Percentiles rank a stretch among this genome's conserved stretches.
These are phyloP conservation scores for Macrosoma leucophasiata DNA, from an alignment of 2,888 invertebrate species.

Conservation along the genomic window DNA sequence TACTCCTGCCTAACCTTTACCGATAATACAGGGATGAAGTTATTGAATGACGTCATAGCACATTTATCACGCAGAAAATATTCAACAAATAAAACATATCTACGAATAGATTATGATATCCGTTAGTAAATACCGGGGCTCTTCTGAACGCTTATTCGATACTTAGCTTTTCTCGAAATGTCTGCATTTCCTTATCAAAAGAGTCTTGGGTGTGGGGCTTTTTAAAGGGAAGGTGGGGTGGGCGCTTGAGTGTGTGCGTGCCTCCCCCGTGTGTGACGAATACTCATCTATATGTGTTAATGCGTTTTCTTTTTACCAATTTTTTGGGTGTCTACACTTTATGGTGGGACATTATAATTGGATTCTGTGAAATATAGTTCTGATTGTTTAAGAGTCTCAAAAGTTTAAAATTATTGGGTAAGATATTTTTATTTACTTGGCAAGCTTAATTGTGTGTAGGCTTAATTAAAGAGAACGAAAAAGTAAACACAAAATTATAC, in stretches of 20 bases:
- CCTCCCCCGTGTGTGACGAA: slow-evolving; percentile 54
- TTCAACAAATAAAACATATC: no score
- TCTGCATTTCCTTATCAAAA: slow-evolving; percentile 76
- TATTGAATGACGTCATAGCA: no score
- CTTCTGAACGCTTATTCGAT: slow-evolving; percentile 59
- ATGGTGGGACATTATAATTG: slow-evolving; percentile 3
- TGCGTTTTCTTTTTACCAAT: slow-evolving; percentile 77
- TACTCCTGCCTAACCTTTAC: no score
- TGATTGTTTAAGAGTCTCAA: slow-evolving; percentile 1
- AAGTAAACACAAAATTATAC: no score
- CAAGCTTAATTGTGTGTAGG: no score
- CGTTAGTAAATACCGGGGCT: slow-evolving; percentile 50
- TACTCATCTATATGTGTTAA: slow-evolving; percentile 74
- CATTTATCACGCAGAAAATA: no score
- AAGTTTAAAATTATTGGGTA: no score
- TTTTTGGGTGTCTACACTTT: slow-evolving; percentile 50
- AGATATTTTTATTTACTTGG: no score
- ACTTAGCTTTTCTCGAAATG: slow-evolving; percentile 73
- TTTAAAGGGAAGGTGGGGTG: slow-evolving; percentile 50
- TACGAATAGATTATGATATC: slow-evolving; percentile 45
- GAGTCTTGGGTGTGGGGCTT: slow-evolving; percentile 54
- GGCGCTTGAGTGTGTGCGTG: slow-evolving; percentile 40
- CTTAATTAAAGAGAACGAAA: no score
- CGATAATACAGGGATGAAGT: no score
- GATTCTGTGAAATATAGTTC: not conserved